Evolutionary conservation across 2,888 invertebrate species (phyloP), one percentile per base, ranked within the genome.

Genomic region (Dicranocentrus wangi): DNA sequence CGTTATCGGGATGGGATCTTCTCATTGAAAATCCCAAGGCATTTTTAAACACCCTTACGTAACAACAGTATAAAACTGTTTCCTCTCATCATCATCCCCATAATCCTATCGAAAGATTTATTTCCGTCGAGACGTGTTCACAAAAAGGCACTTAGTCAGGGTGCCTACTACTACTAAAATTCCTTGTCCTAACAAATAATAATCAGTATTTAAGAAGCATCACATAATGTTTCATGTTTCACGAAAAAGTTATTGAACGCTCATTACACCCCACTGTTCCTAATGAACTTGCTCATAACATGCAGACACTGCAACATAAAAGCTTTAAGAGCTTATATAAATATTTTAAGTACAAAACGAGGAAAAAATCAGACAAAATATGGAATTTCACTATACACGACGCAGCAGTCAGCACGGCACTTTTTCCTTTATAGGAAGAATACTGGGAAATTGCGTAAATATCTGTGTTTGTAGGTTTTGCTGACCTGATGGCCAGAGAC

Each of bases 241-340:
- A 60, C 68, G 75, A 63, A 63, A 72, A 65, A 53, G n/a, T 2
- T 66, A n/a, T 73, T 58, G 19, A 32, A 23, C 55, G 28, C 28
- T 76, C 68, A 68, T 69, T 61, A 60, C 17, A 19, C 58, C 58
- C 32, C 55, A 23, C 42, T 66, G 68, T 27, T 61, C 77, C 28
- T 77, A 77, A 77, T 77, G 77, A 77, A 77, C 77, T 77, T 76
- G 58, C 73, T 25, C 73, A 73, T 47, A 61, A 63, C 27, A 73
- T 60, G 17, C 70, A 58, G 17, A 55, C 39, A 17, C 21, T 28
- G 10, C 47, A 47, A 47, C 32, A 32, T 32, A 32, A 32, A 3
- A 32, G 32, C 10, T 32, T 32, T 3, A 32, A 32, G 32, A 3
- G n/a, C 10, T 32, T 32, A 32, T 32, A 10, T 32, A 32, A 32